Percentiles rank a stretch among this genome's conserved stretches.
These are phyloP conservation scores for Apotomis turbidana DNA, from an alignment of 2,888 invertebrate genomes.

Conservation along the genomic window DNA sequence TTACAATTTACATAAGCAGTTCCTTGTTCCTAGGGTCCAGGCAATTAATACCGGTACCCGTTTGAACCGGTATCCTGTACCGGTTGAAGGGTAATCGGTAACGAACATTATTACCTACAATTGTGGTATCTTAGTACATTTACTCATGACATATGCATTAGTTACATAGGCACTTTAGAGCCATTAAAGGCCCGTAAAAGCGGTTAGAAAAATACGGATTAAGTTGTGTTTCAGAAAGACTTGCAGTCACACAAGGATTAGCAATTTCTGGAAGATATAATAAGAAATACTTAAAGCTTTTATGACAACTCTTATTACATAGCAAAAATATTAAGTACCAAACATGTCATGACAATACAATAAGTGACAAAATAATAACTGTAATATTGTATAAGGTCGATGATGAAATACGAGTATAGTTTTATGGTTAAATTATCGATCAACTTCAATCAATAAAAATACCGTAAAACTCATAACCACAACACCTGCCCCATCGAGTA, in stretches of 20 bases:
- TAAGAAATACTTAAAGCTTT: too few species aligned
- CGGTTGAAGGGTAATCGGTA: slow-evolving; percentile 17
- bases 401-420: background rate
- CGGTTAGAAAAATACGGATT: background rate
- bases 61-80: slow-evolving; percentile 22
- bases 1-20: slow-evolving; percentile 13
- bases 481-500: slow-evolving; percentile 8
- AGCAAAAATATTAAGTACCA: too few species aligned
- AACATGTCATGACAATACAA: too few species aligned
- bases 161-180: background rate
- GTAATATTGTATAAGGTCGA: background rate
- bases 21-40: background rate
- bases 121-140: slow-evolving; percentile 10
- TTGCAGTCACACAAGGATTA: too few species aligned
- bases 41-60: slow-evolving; percentile 21
- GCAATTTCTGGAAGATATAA: too few species aligned
- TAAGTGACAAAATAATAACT: too few species aligned
- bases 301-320: too few species aligned
- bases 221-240: too few species aligned
- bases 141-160: slow-evolving; percentile 21
- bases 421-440: slow-evolving; percentile 6
- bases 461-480: slow-evolving; percentile 6
- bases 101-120: slow-evolving; percentile 7
- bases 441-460: slow-evolving; percentile 12
- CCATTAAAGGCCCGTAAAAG: background rate